Conservation (phyloP, 2,113 vertebrate genomes). For the Alexandromys fortis region DNA sequence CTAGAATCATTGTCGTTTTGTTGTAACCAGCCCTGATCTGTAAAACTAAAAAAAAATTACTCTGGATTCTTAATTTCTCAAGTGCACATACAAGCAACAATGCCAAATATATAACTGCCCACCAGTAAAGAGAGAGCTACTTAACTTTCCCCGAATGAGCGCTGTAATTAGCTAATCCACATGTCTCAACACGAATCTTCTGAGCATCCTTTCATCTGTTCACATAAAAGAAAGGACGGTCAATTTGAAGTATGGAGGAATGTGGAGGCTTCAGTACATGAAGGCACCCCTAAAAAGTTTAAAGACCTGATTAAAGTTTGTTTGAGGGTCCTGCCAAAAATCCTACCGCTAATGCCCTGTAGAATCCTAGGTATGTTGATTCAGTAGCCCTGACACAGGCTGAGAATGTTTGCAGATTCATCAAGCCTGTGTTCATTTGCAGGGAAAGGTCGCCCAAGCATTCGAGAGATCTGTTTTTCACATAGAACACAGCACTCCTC, state of each 20-base stretch:
- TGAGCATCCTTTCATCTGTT: slow-evolving; percentile 57
- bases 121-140: slow-evolving; percentile 6
- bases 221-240: slow-evolving; percentile 61
- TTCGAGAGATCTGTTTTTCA: slow-evolving; percentile 28
- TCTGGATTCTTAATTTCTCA: neutral
- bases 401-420: slow-evolving; percentile 54
- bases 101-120: slow-evolving; percentile 25
- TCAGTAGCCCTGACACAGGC: neutral
- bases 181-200: slow-evolving; percentile 42
- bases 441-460: neutral
- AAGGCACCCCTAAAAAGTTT: slow-evolving; percentile 44
- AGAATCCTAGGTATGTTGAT: slow-evolving; percentile 56
- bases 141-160: slow-evolving; percentile 23
- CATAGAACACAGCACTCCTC: slow-evolving; percentile 24
- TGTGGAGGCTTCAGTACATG: slow-evolving; percentile 33
- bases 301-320: slow-evolving; percentile 61
- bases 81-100: neutral
- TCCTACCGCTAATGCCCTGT: neutral
- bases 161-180: slow-evolving; percentile 58
- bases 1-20: neutral
- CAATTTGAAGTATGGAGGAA: slow-evolving; percentile 46
- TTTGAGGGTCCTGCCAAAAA: slow-evolving; percentile 59
- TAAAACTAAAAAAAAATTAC: neutral
- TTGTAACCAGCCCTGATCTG: neutral
- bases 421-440: slow-evolving; percentile 20